phyloP scores from a whole-genome alignment of 1,140 invertebrate genomes.

The Drosophila mojavensis region DNA sequence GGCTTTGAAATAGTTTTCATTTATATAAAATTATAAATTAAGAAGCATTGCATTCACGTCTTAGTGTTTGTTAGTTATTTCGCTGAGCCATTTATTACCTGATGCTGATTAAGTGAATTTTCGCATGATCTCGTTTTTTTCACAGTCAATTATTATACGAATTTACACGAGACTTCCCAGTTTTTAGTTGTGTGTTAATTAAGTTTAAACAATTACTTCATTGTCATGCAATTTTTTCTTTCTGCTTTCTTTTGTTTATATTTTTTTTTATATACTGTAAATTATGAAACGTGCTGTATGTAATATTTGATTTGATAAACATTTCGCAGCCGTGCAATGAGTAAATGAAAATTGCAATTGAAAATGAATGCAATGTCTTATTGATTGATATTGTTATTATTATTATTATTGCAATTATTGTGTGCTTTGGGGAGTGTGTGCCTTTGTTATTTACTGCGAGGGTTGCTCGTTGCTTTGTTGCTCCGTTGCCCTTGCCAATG shows the following conservation, averaged over 20 bases:
- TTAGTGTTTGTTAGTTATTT: constrained; percentile 2
- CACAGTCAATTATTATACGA: constrained; percentile 45
- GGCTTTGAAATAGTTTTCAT: no score
- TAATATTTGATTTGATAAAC: constrained; percentile 31
- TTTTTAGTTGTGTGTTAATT: constrained; percentile 48
- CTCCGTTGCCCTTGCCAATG: constrained; percentile 23
- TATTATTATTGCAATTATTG: constrained; percentile 2
- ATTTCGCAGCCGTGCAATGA: constrained; percentile 27
- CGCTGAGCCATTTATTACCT: constrained; percentile 4
- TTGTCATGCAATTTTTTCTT: constrained; percentile 23
- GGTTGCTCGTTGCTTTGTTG: not conserved
- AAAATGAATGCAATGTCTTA: constrained; percentile 24
- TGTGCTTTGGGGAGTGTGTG: not conserved
- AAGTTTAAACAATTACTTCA: constrained; percentile 48
- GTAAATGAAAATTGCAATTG: constrained; percentile 24
- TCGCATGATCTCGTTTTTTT: constrained; percentile 35
- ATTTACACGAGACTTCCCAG: constrained; percentile 43
- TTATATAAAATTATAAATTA: no score
- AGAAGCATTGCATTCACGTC: not conserved
- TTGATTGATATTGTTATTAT: constrained; percentile 28
- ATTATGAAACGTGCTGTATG: constrained; percentile 39
- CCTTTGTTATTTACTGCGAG: not conserved
- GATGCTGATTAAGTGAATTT: constrained; percentile 38
- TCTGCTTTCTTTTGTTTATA: not conserved
- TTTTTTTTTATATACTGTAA: not conserved